Evolutionary conservation across 2,888 invertebrate genomes (phyloP), one percentile per base, ranked within the genome.

Genomic region (Tetragonisca angustula): DNA sequence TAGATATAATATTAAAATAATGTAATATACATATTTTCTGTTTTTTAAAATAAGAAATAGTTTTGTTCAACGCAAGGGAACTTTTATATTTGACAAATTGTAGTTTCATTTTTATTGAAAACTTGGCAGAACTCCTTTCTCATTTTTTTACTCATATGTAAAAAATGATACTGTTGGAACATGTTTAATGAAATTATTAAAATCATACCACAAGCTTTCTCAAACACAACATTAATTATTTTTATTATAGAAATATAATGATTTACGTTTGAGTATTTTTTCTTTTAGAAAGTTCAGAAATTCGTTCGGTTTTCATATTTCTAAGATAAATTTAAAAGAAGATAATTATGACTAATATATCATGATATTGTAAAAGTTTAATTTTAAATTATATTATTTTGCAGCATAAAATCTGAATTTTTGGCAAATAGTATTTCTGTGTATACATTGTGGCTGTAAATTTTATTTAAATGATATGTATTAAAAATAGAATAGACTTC

Each of bases 181-280:
- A 77, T 50, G 49, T 70, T 50, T 69, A 65, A 73, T 76, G 61
- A 49, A 71, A 78, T 75, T 76, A 68, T 61, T 72, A 73, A 36
- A 67, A 74, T 74, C 69, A 52, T 83, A 59, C 32, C 65, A 62
- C 88, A 89, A 88, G 90, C 89, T 86, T 89, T 89, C 90, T 89
- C 89, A 89, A 83, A 89, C 89, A 83, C 89, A 89, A 83, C 90
- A 89, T 89, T 88, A 59, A 84, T 78, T 68, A 70, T 21, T 67
- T 64, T 54, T 65, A 77, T 75, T 61, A 32, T 54, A 52, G 32
- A 78, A 76, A 83, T 72, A 69, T 75, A 79, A 74, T 32, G 36
- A 80, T 71, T 83, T 70, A 70, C 9, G 21, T 71, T 68, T 21
- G 19, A 65, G 15, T 59, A 13, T 24, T 56, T 36, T n/a, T 68